Evolutionary conservation across 2,888 invertebrate genomes (phyloP).

Genomic region (Drosophila anomalata): DNA sequence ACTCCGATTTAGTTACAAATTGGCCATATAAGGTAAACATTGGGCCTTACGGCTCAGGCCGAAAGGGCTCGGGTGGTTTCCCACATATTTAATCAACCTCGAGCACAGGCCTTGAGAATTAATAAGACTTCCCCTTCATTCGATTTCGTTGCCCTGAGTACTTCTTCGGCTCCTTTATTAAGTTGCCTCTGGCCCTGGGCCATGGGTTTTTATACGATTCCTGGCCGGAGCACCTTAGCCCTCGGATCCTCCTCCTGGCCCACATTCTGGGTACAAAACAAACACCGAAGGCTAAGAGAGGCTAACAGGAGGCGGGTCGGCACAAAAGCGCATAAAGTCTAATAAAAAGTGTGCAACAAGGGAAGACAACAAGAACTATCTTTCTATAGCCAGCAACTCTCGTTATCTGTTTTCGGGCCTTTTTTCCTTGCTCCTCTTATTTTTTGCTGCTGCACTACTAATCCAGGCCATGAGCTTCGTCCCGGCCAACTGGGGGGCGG

Average conservation of each 20-base stretch:
- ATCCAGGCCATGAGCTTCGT: constrained; percentile 65
- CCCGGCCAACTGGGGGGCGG: constrained; percentile 25
- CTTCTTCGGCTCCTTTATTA: constrained; percentile 58
- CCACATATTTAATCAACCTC: constrained; percentile 72
- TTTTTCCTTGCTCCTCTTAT: constrained; percentile 32
- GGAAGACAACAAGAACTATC: constrained; percentile 71
- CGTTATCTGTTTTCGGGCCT: constrained; percentile 72
- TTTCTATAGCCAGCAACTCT: constrained; percentile 66
- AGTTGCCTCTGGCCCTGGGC: constrained; percentile 67
- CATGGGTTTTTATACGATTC: constrained; percentile 67
- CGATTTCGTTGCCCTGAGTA: constrained; percentile 11
- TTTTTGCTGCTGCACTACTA: constrained; percentile 76
- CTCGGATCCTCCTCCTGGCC: background rate
- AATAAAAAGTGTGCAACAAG: constrained; percentile 71
- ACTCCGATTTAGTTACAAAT: constrained; percentile 70
- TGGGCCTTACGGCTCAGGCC: constrained; percentile 9
- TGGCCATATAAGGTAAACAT: constrained; percentile 41
- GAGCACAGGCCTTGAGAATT: constrained; percentile 55
- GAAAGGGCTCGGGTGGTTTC: constrained; percentile 44
- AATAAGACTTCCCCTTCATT: constrained; percentile 62
- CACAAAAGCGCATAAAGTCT: constrained; percentile 78
- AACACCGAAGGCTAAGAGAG: constrained; percentile 25
- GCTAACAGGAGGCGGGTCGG: constrained; percentile 29
- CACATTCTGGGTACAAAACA: constrained; percentile 28
- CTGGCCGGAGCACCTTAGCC: constrained; percentile 32